Conservation (phyloP, 1,140 invertebrate genomes). For the Drosophila gunungcola region DNA sequence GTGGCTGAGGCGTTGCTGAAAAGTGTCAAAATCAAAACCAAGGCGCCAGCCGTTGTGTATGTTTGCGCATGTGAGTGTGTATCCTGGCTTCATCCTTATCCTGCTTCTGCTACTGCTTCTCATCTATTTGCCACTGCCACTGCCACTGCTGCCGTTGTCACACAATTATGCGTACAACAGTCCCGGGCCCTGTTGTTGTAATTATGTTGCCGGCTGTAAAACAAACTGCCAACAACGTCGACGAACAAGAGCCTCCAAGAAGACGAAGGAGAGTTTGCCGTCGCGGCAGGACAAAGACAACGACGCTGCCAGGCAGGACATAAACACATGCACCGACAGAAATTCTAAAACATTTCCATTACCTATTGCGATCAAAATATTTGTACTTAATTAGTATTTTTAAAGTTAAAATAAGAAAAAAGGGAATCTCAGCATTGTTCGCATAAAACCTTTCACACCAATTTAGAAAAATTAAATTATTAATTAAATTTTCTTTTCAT, state of each 20-base stretch:
- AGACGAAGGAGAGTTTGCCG: slow-evolving; percentile 26
- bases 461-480: too few species aligned
- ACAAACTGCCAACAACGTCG: slow-evolving; percentile 74
- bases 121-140: slow-evolving; percentile 1
- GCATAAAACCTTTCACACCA: too few species aligned
- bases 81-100: slow-evolving; percentile 61
- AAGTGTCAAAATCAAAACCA: slow-evolving; percentile 82
- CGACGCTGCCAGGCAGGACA: slow-evolving; percentile 21
- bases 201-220: slow-evolving; percentile 73
- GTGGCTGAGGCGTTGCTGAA: slow-evolving; percentile 56
- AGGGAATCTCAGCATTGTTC: too few species aligned
- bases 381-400: too few species aligned
- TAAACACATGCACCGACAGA: slow-evolving; percentile 19
- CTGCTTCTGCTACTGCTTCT: background rate
- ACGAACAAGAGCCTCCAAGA: slow-evolving; percentile 40
- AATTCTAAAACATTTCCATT: too few species aligned
- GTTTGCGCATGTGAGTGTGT: slow-evolving; percentile 40
- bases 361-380: too few species aligned
- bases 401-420: too few species aligned
- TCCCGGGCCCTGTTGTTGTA: slow-evolving; percentile 71
- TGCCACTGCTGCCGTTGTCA: slow-evolving; percentile 61
- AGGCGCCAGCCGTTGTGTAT: slow-evolving; percentile 40
- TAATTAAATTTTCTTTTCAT: too few species aligned
- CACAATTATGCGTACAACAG: slow-evolving; percentile 80
- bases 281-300: slow-evolving; percentile 20